Base-by-base conservation (phyloP, 2,113 vertebrate species). In the Grammomys surdaster region DNA sequence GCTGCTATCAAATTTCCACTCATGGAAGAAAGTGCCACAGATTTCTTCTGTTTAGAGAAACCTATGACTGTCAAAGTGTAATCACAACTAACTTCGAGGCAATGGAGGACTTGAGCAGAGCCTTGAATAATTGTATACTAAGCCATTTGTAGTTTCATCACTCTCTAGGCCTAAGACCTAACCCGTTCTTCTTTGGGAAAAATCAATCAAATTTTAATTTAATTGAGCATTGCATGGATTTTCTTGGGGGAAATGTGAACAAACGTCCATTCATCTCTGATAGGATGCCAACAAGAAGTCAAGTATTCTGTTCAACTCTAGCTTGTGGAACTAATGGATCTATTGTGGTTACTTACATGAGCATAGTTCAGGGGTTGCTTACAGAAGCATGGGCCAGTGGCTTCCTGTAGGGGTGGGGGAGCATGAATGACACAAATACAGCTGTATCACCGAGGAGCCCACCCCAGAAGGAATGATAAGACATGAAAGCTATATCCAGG, bases 121-220 rank as follows among this genome's bases (percentile, higher is more conserved):
- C 16, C 82, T 84, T 82, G 78, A 75, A n/a, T 33, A 84, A 36
- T 48, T 87, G 40, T 73, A 5, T 85, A 60, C 51, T 5, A 76
- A 51, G 22, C 0, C 24, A 54, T 81, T 51, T 94, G 17, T 17
- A 48, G 19, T 82, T 56, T 81, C 43, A 70, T 1, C 43, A 73
- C 4, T 60, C 31, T 36, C 77, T 54, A 46, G 33, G 24, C 19
- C 22, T 9, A 73, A 77, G 73, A 77, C 4, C 7, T 43, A 88
- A 31, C 0, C 26, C 70, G 75, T 3, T 88, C 69, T 51, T 92
- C 56, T 67, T 93, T 60, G 1, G 26, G 48, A 69, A 24, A 90
- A 95, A 60, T 81, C 82, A 81, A 80, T 85, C 13, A 17, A 82
- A 51, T 22, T 75, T 72, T 91, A 36, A 89, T 90, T 81, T 92